Evolutionary conservation across 2,888 invertebrate species (phyloP).

Genomic region (Sympetrum striolatum): DNA sequence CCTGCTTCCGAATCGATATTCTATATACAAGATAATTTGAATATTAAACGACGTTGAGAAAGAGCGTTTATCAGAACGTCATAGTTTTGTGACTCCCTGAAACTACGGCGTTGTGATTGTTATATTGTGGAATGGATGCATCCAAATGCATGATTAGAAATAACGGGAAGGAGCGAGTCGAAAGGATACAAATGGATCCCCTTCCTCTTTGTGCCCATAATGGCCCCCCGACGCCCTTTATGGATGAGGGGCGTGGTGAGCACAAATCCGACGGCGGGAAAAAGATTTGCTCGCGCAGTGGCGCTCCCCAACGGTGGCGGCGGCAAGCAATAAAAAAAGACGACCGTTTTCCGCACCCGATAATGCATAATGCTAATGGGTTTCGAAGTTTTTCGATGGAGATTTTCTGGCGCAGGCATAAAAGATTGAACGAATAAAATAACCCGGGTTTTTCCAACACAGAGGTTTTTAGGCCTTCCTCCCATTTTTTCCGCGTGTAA

Average conservation of each 20-base stretch:
- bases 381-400: neutral
- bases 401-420: neutral
- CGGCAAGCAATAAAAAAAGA: neutral
- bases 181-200: neutral
- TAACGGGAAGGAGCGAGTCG: neutral
- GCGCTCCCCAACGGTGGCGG: neutral
- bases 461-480: neutral
- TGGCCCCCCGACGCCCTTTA: neutral
- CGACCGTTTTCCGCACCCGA: neutral
- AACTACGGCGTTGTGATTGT: no score
- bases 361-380: slow-evolving; percentile 14
- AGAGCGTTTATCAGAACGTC: no score
- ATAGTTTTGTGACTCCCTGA: no score
- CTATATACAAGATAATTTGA: no score
- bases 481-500: neutral
- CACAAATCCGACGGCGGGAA: slow-evolving; percentile 1
- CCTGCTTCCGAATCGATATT: no score
- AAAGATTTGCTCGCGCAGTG: slow-evolving; percentile 6
- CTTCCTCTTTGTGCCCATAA: neutral
- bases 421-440: neutral
- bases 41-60: no score
- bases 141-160: neutral
- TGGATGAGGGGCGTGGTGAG: neutral
- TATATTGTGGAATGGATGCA: no score
- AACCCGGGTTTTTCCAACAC: neutral